Evolutionary conservation across 2,797 vertebrate genomes (phyloP).

Genomic region (Mormyrops attenuatus): DNA sequence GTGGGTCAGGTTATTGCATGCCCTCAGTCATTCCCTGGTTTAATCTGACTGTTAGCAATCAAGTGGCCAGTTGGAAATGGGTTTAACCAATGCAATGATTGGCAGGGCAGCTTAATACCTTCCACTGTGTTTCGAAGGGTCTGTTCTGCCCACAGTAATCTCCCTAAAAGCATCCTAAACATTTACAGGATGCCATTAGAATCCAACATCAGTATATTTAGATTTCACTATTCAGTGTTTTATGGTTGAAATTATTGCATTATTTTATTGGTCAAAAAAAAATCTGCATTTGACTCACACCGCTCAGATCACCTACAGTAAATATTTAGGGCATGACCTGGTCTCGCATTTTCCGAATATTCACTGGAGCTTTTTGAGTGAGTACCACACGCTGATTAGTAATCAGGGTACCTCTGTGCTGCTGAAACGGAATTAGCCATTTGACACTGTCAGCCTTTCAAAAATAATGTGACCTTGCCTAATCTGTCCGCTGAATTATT

Average conservation of each 20-base stretch:
- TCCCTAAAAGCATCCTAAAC: neutral
- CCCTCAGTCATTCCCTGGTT: neutral
- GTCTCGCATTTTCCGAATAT: neutral
- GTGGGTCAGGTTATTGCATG: neutral
- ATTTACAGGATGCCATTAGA: neutral
- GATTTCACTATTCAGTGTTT: neutral
- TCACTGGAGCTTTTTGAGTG: neutral
- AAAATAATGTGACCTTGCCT: conserved; percentile 4
- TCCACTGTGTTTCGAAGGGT: neutral
- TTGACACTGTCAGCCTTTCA: neutral
- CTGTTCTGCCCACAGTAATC: neutral
- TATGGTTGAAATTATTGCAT: neutral
- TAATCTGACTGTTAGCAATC: neutral
- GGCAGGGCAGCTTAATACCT: neutral
- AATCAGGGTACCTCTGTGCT: neutral
- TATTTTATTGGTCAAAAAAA: conserved; percentile 1
- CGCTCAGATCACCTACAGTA: neutral
- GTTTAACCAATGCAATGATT: neutral
- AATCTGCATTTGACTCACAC: neutral
- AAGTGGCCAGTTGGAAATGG: neutral
- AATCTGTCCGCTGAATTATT: neutral
- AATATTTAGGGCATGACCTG: conserved; percentile 5
- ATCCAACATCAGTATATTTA: neutral
- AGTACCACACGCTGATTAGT: conserved; percentile 4
- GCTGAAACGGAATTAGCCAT: neutral